Base-by-base conservation (phyloP, 2,797 vertebrate species). In the Eidolon dupreanum region DNA sequence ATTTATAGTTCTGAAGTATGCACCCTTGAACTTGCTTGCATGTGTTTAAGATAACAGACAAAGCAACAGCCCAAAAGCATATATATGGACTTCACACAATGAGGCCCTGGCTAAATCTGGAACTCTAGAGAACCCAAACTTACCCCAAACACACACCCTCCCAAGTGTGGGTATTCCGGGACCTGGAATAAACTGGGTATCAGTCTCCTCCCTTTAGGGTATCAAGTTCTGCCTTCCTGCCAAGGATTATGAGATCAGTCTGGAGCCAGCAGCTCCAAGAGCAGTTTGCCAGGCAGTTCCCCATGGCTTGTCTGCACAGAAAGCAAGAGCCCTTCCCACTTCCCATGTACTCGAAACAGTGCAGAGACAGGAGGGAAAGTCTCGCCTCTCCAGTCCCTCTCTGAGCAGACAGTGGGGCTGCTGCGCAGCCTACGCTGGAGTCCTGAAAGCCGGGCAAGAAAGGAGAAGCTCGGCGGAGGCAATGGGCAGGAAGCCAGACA, bases 211-310 rank as follows among this genome's bases (percentile, higher is more conserved):
- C 66, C 74, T 51, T 65, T 26, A 57, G 68, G 38, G 68, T 90
- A 97, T 97, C 93, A 85, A 93, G 87, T 97, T 97, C 95, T 86
- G 74, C 82, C 85, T 96, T 68, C 66, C 95, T 92, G 96, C 96
- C 96, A 98, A 97, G 94, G 94, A 97, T 97, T 91, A 97, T 95
- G 95, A 90, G 89, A 94, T 95, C 83, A 88, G 96, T 83, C 33
- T 13, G 66, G 88, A 90, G 85, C 43, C 73, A 0, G 20, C 38
- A 53, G 93, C 78, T 70, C 59, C 13, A 41, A 41, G 73, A 66
- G 73, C 73, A 87, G 92, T 71, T 63, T 93, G 94, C 88, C 89
- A 91, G 84, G 79, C 87, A 84, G 92, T 66, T 89, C 93, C 86
- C 77, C 57, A 41, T 28, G n/a, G 85, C 81, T 87, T 28, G 17